Percentiles rank a stretch among this genome's conserved stretches.
These are phyloP conservation scores for Coendou prehensilis DNA, from an alignment of 2,797 vertebrate species.

Conservation along the genomic window DNA sequence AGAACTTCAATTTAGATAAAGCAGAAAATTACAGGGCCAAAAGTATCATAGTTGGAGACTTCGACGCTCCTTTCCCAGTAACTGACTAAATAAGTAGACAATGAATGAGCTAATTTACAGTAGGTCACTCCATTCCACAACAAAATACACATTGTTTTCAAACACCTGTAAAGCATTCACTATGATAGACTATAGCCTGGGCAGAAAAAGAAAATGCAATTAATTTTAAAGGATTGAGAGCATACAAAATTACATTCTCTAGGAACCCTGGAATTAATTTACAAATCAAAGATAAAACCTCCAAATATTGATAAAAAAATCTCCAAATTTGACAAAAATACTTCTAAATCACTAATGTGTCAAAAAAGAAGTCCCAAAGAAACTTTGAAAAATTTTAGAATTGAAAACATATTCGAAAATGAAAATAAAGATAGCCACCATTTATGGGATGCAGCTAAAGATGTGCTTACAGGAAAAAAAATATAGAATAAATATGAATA, in stretches of 20 bases:
- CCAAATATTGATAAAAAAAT: not conserved
- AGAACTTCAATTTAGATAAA: not conserved
- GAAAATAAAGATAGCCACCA: not conserved
- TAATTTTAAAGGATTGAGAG: not conserved
- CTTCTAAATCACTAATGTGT: not conserved
- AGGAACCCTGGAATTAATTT: not conserved
- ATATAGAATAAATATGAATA: not conserved
- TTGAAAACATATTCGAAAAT: not conserved
- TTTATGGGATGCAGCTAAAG: not conserved
- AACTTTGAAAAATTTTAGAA: conserved; percentile 8
- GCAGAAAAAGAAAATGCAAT: not conserved
- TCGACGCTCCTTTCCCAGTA: not conserved
- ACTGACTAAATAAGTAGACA: not conserved
- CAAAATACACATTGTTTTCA: not conserved
- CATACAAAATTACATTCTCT: not conserved
- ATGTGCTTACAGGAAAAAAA: not conserved
- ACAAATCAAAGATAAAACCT: not conserved
- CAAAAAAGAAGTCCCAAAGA: not conserved
- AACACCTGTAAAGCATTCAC: not conserved
- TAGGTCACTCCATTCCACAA: not conserved
- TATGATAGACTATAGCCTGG: not conserved
- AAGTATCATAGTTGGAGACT: not conserved
- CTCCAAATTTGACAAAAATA: not conserved
- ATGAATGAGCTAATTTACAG: not conserved
- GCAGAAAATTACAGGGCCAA: not conserved